These are phyloP conservation scores for Peromyscus melanophrys DNA, from an alignment of 2,797 vertebrate genomes.

Conservation along the genomic window DNA sequence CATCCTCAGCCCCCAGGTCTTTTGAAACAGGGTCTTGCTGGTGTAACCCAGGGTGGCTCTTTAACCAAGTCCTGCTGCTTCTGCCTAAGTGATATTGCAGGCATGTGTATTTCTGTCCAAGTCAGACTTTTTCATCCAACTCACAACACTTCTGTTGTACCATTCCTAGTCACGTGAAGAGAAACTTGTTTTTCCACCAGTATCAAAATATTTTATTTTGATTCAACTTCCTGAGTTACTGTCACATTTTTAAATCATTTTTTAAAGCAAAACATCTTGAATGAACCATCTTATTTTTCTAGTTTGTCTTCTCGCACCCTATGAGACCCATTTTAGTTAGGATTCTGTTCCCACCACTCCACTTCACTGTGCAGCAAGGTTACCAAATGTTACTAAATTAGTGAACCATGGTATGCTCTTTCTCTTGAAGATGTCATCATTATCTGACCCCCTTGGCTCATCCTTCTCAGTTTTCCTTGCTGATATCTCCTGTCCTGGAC, in stretches of 20 bases:
- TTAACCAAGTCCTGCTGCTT: background rate
- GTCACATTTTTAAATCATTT: background rate
- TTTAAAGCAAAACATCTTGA: constrained; percentile 44
- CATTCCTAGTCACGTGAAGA: constrained; percentile 7
- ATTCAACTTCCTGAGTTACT: background rate
- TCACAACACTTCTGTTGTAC: background rate
- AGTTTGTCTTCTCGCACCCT: background rate
- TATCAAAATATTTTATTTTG: constrained; percentile 6
- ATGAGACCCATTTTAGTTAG: constrained; percentile 19
- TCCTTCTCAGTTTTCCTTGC: background rate
- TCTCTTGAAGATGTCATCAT: background rate
- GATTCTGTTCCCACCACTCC: background rate
- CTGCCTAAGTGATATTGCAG: background rate
- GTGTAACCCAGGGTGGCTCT: background rate
- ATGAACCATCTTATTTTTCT: constrained; percentile 26
- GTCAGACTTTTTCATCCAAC: too few species aligned
- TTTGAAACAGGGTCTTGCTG: background rate
- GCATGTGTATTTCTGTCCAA: background rate
- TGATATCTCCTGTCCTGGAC: background rate
- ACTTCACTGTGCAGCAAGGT: background rate
- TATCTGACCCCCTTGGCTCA: background rate
- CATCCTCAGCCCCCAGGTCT: background rate
- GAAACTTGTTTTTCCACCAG: background rate
- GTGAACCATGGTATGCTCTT: background rate
- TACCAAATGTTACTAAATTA: background rate